These are phyloP conservation scores for Monochamus saltuarius DNA, from an alignment of 1,140 invertebrate genomes.

Conservation along the genomic window DNA sequence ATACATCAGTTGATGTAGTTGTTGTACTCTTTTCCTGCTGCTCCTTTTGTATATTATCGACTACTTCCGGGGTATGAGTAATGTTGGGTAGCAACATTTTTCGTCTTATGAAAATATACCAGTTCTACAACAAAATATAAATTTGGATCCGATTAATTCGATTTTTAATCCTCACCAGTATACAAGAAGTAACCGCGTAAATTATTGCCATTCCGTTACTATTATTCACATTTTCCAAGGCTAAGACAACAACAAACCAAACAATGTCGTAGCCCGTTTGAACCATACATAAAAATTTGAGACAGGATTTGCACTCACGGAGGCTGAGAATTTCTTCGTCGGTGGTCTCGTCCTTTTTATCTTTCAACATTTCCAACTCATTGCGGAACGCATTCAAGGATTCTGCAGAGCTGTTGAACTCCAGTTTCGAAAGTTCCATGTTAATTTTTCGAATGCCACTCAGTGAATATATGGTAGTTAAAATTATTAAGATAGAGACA, in stretches of 20 bases:
- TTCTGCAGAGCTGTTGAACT: slow-evolving; percentile 45
- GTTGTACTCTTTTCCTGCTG: slow-evolving; percentile 28
- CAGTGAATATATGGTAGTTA: slow-evolving; percentile 55
- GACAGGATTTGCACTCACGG: slow-evolving; percentile 43
- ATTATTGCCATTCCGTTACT: slow-evolving; percentile 63
- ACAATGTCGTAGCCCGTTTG: slow-evolving; percentile 49
- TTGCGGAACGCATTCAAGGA: slow-evolving; percentile 41
- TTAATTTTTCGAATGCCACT: slow-evolving; percentile 51
- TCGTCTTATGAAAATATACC: slow-evolving; percentile 47
- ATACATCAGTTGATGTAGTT: slow-evolving; percentile 28
- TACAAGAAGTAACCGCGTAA: slow-evolving; percentile 56
- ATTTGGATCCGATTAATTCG: neutral
- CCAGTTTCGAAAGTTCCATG: slow-evolving; percentile 47
- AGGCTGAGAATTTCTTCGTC: slow-evolving; percentile 45
- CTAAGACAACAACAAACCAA: slow-evolving; percentile 71
- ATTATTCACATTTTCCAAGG: slow-evolving; percentile 64
- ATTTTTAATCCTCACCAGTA: slow-evolving; percentile 55
- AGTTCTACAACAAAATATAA: slow-evolving; percentile 40
- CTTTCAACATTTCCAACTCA: slow-evolving; percentile 49
- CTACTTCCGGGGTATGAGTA: slow-evolving; percentile 26
- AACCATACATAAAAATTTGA: slow-evolving; percentile 46
- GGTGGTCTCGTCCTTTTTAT: slow-evolving; percentile 49
- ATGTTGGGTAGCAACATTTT: slow-evolving; percentile 45
- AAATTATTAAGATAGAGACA: slow-evolving; percentile 63
- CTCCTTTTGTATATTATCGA: slow-evolving; percentile 31